A percentile compares a stretch with the other conserved stretches of the same genome.
Conservation (phyloP, 2,113 vertebrate genomes). For the Dolichallabes microphthalmus region DNA sequence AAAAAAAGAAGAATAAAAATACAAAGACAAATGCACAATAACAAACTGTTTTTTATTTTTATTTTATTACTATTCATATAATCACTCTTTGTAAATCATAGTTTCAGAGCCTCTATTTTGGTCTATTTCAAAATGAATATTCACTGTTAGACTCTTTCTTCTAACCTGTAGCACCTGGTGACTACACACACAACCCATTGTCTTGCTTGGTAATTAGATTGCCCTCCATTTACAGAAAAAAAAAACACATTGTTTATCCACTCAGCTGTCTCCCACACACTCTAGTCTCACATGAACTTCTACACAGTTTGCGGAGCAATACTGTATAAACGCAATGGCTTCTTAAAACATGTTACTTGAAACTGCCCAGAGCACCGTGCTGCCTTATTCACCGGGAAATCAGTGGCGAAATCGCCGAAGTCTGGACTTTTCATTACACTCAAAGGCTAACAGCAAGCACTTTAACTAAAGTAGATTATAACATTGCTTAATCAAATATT, state of each 20-base stretch:
- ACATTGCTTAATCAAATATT: conserved; percentile 33
- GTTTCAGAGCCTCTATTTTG: neutral
- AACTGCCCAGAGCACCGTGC: neutral
- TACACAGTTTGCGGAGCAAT: conserved; percentile 11
- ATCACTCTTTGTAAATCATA: neutral
- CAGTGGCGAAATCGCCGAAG: conserved; percentile 22
- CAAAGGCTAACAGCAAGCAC: conserved; percentile 35
- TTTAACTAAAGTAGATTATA: conserved; percentile 8
- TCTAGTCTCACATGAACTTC: neutral
- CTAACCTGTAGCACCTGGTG: neutral
- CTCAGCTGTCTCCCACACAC: neutral
- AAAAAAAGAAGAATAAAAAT: no score
- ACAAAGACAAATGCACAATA: no score
- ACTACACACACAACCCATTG: neutral
- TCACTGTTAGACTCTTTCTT: neutral
- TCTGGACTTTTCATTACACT: conserved; percentile 8
- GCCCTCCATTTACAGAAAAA: neutral
- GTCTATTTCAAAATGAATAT: neutral
- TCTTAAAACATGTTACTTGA: conserved; percentile 9
- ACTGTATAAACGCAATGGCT: neutral
- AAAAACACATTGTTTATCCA: neutral
- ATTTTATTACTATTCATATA: neutral
- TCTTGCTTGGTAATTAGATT: neutral
- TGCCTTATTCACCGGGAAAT: neutral
- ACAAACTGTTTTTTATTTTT: no score